phyloP scores from a whole-genome alignment of 1,140 invertebrate species.

The Hylaeus volcanicus region DNA sequence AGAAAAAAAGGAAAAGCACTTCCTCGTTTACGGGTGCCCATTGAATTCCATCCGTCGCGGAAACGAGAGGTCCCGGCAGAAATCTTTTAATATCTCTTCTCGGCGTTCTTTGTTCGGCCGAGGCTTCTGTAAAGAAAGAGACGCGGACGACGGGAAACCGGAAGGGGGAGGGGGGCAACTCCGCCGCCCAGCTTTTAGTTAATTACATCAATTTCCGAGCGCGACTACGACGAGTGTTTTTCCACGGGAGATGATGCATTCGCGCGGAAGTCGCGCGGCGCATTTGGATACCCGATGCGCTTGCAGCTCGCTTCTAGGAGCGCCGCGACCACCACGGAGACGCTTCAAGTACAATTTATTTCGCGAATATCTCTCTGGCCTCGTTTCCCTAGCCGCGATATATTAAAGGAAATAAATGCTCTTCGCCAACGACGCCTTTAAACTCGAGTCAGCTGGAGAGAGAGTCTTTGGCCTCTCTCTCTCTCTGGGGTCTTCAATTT shows the following conservation, averaged over 20 bases:
- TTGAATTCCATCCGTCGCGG: slow-evolving; percentile 62
- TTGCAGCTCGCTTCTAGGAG: neutral
- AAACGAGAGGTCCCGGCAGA: slow-evolving; percentile 61
- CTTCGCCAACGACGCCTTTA: neutral
- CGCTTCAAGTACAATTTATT: slow-evolving; percentile 35
- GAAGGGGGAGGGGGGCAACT: neutral
- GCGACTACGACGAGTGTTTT: slow-evolving; percentile 56
- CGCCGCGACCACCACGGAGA: neutral
- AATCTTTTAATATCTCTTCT: slow-evolving; percentile 63
- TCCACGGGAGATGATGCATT: slow-evolving; percentile 29
- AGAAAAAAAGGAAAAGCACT: slow-evolving; percentile 32
- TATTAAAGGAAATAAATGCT: slow-evolving; percentile 24
- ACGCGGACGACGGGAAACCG: slow-evolving; percentile 19
- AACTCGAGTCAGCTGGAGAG: neutral
- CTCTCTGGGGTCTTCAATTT: too few relatives aligned
- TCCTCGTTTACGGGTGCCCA: slow-evolving; percentile 50
- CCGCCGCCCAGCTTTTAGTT: slow-evolving; percentile 57
- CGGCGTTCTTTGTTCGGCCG: slow-evolving; percentile 51
- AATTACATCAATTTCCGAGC: slow-evolving; percentile 62
- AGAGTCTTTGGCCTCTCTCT: too few relatives aligned
- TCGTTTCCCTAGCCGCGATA: neutral
- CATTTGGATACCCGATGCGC: slow-evolving; percentile 29
- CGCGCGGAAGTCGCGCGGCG: slow-evolving; percentile 24
- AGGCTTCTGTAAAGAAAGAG: slow-evolving; percentile 50
- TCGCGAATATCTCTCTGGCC: slow-evolving; percentile 17